phyloP scores from a whole-genome alignment of 2,113 vertebrate species.

The Mirza zaza region DNA sequence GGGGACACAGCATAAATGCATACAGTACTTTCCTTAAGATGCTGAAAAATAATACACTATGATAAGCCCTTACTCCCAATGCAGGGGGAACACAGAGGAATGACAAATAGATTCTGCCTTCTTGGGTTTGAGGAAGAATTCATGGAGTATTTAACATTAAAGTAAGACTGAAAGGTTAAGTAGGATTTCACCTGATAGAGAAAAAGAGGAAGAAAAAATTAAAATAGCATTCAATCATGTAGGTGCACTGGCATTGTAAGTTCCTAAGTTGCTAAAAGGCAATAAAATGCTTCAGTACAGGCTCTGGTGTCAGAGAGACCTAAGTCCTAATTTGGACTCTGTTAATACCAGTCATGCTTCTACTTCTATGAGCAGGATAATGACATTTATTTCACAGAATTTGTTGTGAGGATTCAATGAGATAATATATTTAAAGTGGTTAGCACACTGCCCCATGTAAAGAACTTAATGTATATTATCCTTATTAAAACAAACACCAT shows the following conservation, averaged over 20 bases:
- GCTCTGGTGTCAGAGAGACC: neutral
- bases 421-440: neutral
- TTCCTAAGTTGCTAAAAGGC: neutral
- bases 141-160: constrained; percentile 3
- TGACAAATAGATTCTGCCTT: neutral
- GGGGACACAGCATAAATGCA: neutral
- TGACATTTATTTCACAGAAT: neutral
- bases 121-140: neutral
- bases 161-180: neutral
- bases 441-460: neutral
- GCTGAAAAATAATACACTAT: neutral
- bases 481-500: neutral
- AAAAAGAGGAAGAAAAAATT: neutral
- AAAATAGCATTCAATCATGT: neutral
- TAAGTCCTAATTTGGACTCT: neutral
- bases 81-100: neutral
- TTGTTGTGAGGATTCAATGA: neutral
- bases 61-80: neutral
- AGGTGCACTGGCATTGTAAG: neutral
- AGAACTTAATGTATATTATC: neutral
- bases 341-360: neutral
- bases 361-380: neutral
- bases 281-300: neutral
- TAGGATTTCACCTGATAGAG: neutral
- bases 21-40: neutral